Evolutionary conservation across 2,113 vertebrate genomes (phyloP), one percentile per base, ranked within the genome.

Genomic region (Platichthys flesus): DNA sequence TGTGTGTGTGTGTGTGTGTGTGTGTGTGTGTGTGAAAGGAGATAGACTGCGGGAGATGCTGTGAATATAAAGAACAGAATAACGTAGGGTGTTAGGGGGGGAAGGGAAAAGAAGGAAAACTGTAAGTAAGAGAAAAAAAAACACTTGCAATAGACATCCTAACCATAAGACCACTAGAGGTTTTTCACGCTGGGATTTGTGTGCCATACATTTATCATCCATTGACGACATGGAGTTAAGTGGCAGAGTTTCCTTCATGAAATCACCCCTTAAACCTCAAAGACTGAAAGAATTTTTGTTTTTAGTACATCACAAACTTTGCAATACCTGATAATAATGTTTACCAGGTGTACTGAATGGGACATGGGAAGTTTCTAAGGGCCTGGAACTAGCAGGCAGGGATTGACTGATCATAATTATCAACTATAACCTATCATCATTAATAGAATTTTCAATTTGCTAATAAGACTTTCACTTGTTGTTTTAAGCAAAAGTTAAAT

Each of bases 11-110:
- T 40, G 40, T 26, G 23, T 24, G 24, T 24, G 24, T 24, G 24
- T 31, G 74, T 66, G 4, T 31, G 74, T 66, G 4, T 67, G 45
- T 77, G 47, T 67, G n/a, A 47, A 56, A 4, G 4, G 47, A 15
- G 47, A 4, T 20, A 51, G 47, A 51, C 4, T 51, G 16, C 0
- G 47, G 47, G 7, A 16, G 59, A 66, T 1, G 49, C 52, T 64
- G 76, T 78, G 51, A 85, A 51, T 56, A 78, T 81, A 45, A 71
- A 85, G 66, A 83, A 66, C 35, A 65, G 55, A 79, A 73, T 81
- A 71, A 76, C 69, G 45, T 42, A 66, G 61, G 52, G 72, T 84
- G 79, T 59, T 49, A 18, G 45, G 70, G 77, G 74, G 75, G 71
- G 64, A 66, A 76, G 79, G 55, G 40, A 40, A 49, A 51, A 62